Evolutionary conservation across 2,888 invertebrate species (phyloP), one percentile per base, ranked within the genome.

Genomic region (Polyommatus iphigenia): DNA sequence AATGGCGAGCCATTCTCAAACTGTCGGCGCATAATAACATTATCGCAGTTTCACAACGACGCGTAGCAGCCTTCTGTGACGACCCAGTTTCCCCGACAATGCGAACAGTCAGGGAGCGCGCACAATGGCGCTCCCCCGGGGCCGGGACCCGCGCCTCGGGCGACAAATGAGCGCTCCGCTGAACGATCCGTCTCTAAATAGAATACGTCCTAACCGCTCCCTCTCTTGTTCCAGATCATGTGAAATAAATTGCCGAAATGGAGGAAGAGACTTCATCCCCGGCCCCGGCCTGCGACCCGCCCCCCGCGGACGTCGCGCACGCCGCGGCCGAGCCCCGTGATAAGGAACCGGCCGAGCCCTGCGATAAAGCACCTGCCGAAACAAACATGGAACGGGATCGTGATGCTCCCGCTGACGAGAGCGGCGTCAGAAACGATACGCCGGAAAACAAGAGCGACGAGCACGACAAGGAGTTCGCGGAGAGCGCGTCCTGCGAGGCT

Each of bases 221-320:
- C 86, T 86, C 79, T 82, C 83, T 92, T 90, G 88, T 93, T 93
- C 80, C 93, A 94, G 93, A 93, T 89, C 89, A 94, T 94, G 93
- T 93, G 85, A 92, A 85, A 86, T 85, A 85, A 84, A 85, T 80
- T 82, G 80, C 78, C 83, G 85, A 84, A 81, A 94, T 94, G 93
- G 91, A 91, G 85, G 92, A 91, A 85, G 88, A 88, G 83, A 85
- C 82, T 81, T 84, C 84, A 80, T 83, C 82, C 78, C 84, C 84
- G 81, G 83, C 84, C 82, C 84, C 81, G 78, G 84, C 84, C 78
- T 80, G 81, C 71, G 82, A 83, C 78, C 86, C 86, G 32, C 80
- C 85, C 78, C 80, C 83, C 78, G 87, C 87, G 79, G 82, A 85
- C 77, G 86, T 85, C 80, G 82, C 85, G 79, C 85, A 83, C 80